Evolutionary conservation across 2,113 vertebrate species (phyloP), one percentile per base, ranked within the genome.

Genomic region (Gobiocypris rarus): DNA sequence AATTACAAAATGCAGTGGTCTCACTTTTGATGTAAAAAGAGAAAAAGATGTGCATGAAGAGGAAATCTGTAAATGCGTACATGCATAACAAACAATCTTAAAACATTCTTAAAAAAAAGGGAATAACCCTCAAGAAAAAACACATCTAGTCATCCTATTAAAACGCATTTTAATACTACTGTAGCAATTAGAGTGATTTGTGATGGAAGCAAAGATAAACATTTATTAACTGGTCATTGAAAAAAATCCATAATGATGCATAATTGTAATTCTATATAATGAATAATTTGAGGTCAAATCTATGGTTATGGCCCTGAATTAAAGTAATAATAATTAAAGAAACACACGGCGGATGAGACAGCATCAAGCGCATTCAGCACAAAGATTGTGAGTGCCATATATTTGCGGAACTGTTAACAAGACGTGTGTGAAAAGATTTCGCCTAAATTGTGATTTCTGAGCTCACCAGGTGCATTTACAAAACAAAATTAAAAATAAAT

Each of bases 401-500:
- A 45, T 79, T 26, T 61, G 76, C 38, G 34, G 13, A 41, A 43
- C 56, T 59, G 54, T 58, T 58, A 78, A 78, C 38, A 38, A 34
- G 34, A 34, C 34, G 34, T 34, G n/a, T 79, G 38, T 26, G 4
- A 19, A 26, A 17, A 79, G 10, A 54, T 22, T 22, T 38, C 34
- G 50, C 6, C 31, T 41, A 59, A 38, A 77, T 54, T 45, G 38
- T 28, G 38, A 63, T 63, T 79, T 45, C 34, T 77, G 75, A 59
- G 75, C 63, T 14, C 22, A 41, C 61, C 85, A 76, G 77, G 82
- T 54, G 67, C 61, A 52, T 54, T n/a, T 71, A 9, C 19, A 71
- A 41, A 84, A 22, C 28, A 38, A 43, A 45, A 41, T 14, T 3
- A 31, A 31, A 31, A 31, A n/a, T n/a, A 50, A 14, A 34, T 59